Conservation (phyloP, 2,888 invertebrate species). For the Caenorhabditis macrosperma region DNA sequence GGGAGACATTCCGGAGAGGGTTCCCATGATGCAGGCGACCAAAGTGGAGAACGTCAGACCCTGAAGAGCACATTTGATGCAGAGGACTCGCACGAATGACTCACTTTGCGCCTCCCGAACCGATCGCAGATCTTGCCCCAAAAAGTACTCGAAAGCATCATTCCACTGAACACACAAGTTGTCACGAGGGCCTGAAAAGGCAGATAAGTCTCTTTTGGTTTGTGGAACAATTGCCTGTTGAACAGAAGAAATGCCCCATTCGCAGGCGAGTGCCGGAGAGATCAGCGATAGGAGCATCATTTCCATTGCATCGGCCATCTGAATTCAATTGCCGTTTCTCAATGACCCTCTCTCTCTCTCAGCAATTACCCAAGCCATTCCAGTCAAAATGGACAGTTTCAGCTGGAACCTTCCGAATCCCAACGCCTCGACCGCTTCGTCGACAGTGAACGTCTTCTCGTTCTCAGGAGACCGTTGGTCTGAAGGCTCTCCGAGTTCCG, state of each 20-base stretch:
- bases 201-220: not conserved
- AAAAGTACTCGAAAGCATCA: conserved; percentile 96
- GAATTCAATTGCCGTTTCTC: conserved; percentile 83
- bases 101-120: conserved; percentile 74
- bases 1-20: conserved; percentile 91
- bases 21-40: conserved; percentile 91
- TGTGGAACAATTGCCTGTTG: too few relatives aligned
- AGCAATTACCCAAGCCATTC: conserved; percentile 83
- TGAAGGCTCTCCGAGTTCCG: conserved; percentile 59
- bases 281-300: conserved; percentile 96
- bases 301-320: conserved; percentile 99
- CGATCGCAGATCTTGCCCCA: conserved; percentile 94
- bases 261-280: conserved; percentile 93
- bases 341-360: conserved; percentile 31
- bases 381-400: conserved; percentile 82
- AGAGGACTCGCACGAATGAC: not conserved
- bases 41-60: conserved; percentile 93
- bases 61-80: too few relatives aligned
- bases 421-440: conserved; percentile 82
- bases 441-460: conserved; percentile 80
- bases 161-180: conserved; percentile 92
- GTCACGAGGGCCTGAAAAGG: conserved; percentile 89
- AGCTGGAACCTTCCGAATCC: conserved; percentile 83
- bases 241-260: conserved; percentile 88
- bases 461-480: conserved; percentile 47